Conservation (phyloP, 2,797 vertebrate species). For the Chelon labrosus region DNA sequence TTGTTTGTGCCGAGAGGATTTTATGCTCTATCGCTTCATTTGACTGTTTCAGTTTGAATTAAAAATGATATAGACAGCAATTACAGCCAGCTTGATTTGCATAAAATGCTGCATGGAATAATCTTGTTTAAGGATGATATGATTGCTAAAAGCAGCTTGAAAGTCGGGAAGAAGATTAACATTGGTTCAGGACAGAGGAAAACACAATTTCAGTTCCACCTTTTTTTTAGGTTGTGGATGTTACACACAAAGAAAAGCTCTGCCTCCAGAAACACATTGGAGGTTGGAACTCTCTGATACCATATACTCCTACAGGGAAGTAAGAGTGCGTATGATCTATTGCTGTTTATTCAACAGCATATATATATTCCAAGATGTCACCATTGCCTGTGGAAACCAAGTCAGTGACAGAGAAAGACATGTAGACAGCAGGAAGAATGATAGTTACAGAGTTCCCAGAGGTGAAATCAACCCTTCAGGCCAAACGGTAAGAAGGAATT, state of each 20-base stretch:
- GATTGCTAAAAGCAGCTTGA: constrained; percentile 43
- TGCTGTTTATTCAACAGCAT: constrained; percentile 36
- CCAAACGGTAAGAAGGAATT: constrained; percentile 25
- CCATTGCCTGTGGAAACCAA: constrained; percentile 12
- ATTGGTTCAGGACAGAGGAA: constrained; percentile 26
- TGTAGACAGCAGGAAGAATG: constrained; percentile 19
- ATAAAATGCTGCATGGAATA: constrained; percentile 54
- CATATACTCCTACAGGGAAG: constrained; percentile 44
- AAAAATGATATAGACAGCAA: constrained; percentile 52
- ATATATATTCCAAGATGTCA: constrained; percentile 21
- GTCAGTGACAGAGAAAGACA: constrained; percentile 36
- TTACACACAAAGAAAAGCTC: constrained; percentile 27
- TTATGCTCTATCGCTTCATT: constrained; percentile 38
- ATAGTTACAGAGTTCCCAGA: constrained; percentile 33
- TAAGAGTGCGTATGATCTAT: constrained; percentile 21
- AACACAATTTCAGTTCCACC: constrained; percentile 22
- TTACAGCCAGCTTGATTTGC: constrained; percentile 58
- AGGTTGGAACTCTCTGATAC: constrained; percentile 63
- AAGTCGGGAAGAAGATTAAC: constrained; percentile 40
- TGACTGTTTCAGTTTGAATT: constrained; percentile 54
- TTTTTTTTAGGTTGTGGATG: constrained; percentile 14
- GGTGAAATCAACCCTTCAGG: constrained; percentile 52
- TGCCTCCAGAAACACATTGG: constrained; percentile 23
- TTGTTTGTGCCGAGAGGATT: constrained; percentile 35
- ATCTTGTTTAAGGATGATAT: constrained; percentile 47